Conservation (phyloP, 2,113 vertebrate genomes). For the Myodes glareolus region DNA sequence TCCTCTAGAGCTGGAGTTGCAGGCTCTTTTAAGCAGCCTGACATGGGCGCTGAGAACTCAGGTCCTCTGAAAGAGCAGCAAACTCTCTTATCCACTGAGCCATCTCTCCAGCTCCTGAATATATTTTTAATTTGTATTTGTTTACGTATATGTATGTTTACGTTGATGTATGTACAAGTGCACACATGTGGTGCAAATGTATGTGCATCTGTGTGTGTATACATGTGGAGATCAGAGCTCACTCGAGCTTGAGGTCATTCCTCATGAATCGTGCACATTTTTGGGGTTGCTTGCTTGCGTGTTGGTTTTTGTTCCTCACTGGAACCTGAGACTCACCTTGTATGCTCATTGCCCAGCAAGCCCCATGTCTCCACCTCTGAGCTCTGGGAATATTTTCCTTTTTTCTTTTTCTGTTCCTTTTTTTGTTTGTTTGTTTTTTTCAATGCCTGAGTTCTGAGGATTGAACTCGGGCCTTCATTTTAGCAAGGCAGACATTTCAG, state of each 20-base stretch:
- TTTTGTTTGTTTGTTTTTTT: too few species aligned
- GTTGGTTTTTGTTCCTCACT: neutral
- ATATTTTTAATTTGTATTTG: neutral
- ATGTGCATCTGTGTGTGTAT: neutral
- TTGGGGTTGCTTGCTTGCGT: neutral
- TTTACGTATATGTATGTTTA: neutral
- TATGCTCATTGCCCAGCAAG: neutral
- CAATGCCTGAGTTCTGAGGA: neutral
- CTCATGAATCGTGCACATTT: neutral
- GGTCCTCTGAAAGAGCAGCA: neutral
- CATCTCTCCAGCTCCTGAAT: neutral
- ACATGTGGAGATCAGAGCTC: neutral
- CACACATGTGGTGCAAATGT: neutral
- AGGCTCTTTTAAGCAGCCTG: neutral
- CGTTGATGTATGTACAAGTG: neutral
- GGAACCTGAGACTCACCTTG: neutral
- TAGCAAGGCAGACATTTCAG: neutral
- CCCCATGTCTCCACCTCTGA: neutral
- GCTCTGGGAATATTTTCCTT: neutral
- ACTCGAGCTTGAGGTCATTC: neutral
- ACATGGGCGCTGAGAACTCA: neutral
- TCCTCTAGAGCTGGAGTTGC: neutral
- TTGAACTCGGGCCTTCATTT: neutral
- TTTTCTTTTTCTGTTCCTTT: neutral
- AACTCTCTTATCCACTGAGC: neutral